Evolutionary conservation across 2,797 vertebrate species (phyloP).

Genomic region (Centroberyx gerrardi): DNA sequence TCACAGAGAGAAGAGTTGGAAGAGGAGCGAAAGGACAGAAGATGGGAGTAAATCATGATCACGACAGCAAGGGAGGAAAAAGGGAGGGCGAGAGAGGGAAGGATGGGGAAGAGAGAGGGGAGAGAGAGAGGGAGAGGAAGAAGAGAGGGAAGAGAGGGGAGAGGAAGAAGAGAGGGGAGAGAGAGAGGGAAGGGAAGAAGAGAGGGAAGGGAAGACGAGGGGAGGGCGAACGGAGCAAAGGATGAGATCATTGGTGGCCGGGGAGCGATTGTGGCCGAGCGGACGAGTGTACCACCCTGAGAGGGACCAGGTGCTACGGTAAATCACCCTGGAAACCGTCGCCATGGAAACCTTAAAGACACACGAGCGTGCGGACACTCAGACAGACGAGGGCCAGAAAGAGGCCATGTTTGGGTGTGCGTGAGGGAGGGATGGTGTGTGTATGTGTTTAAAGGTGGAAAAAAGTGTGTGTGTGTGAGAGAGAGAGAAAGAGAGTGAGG

Average conservation of each 20-base stretch:
- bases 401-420: slow-evolving; percentile 15
- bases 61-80: slow-evolving; percentile 24
- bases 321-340: slow-evolving; percentile 83
- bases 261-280: slow-evolving; percentile 69
- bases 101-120: neutral
- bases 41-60: slow-evolving; percentile 46
- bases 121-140: neutral
- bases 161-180: slow-evolving; percentile 10
- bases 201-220: slow-evolving; percentile 28
- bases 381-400: slow-evolving; percentile 16
- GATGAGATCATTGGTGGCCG: slow-evolving; percentile 79
- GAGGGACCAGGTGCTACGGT: slow-evolving; percentile 83
- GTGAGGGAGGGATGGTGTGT: slow-evolving; percentile 36
- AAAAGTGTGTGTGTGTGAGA: neutral
- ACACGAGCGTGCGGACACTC: slow-evolving; percentile 39
- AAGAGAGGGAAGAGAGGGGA: neutral
- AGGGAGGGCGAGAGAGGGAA: slow-evolving; percentile 10
- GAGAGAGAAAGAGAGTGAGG: neutral
- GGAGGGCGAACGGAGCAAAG: slow-evolving; percentile 36
- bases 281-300: slow-evolving; percentile 77
- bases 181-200: slow-evolving; percentile 28
- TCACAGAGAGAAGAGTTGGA: slow-evolving; percentile 32
- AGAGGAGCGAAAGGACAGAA: slow-evolving; percentile 44
- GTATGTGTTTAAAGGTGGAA: slow-evolving; percentile 19
- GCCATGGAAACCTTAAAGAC: slow-evolving; percentile 82